Evolutionary conservation across 2,797 vertebrate species (phyloP), one percentile per base, ranked within the genome.

Genomic region (Clarias laeviceps): DNA sequence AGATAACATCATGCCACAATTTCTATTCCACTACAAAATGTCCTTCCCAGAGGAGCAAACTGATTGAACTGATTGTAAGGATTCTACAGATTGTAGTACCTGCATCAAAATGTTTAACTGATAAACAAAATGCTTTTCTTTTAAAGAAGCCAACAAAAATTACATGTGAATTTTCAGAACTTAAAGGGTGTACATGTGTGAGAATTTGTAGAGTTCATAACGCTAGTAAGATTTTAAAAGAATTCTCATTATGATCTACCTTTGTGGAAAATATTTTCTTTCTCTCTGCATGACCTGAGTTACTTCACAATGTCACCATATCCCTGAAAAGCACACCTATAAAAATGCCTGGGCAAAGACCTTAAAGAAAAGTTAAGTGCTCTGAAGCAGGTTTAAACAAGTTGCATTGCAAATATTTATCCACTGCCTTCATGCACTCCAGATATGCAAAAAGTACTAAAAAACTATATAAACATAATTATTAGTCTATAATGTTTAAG

Each of bases 1-100:
- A 37, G 70, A 86, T 80, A 73, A 57, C 68, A 80, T 66, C 22
- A 17, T 56, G 50, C 45, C 66, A 37, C 34, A 9, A 22, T 62
- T 78, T 62, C 32, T 74, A 24, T 27, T 69, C 34, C 15, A 8
- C 56, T 34, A 29, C 18, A 59, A n/a, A 80, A n/a, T 50, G 17
- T 80, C 65, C 65, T 5, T 18, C 37, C 78, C 37, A 50, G 17
- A 80, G 37, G 15, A 40, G 29, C 40, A 65, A 50, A 22, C 37
- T 50, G 72, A 50, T 66, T 45, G 22, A 79, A 64, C 3, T 18
- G 45, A 27, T 64, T 27, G 9, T 7, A n/a, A 57, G 22, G 29
- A 27, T 64, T 27, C 18, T 7, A n/a, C 32, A 11, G 20, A 24
- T 6, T 78, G 24, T 11, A 59, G 50, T 59, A 34, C 29, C 32